Evolutionary conservation across 2,888 invertebrate species (phyloP), one percentile per base, ranked within the genome.

Genomic region (Eilema sororculum): DNA sequence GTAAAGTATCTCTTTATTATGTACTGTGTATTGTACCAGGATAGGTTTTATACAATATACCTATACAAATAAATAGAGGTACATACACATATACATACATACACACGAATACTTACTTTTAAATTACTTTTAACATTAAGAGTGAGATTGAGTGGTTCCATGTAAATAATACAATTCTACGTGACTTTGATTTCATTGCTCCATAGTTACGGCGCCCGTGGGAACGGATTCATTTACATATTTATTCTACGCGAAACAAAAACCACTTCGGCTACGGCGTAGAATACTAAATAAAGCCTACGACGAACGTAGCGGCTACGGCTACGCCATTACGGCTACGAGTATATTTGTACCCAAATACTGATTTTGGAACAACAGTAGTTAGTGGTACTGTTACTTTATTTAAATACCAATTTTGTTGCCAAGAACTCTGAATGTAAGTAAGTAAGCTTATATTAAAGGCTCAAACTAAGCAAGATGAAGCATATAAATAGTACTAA

Each of bases 111-210:
- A 52, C n/a, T n/a, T 52, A 52, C 52, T n/a, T n/a, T n/a, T 20
- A 46, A n/a, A n/a, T 52, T 9, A n/a, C 52, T 52, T n/a, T 52
- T n/a, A n/a, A 20, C 52, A 52, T 46, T 46, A 46, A 20, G 46
- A 20, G 20, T 46, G 9, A 52, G n/a, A 9, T 52, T 52, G 8
- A 52, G 52, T 52, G 52, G 52, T 52, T 8, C 52, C 52, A 52
- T 52, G 52, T 52, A 52, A 52, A 52, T 46, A 46, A 61, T 61
- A 30, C 20, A 59, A 59, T 60, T 30, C 52, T 52, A 52, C 52
- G n/a, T 52, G 52, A 52, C 52, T 60, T 10, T 60, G 33, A 33
- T 30, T 33, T 12, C 12, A 60, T 22, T 60, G 1, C 33, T 33
- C n/a, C 22, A 33, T 8, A 37, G 10, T 33, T 13, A 61, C 12